Conservation (phyloP, 2,797 vertebrate genomes). For the Chelmon rostratus region DNA sequence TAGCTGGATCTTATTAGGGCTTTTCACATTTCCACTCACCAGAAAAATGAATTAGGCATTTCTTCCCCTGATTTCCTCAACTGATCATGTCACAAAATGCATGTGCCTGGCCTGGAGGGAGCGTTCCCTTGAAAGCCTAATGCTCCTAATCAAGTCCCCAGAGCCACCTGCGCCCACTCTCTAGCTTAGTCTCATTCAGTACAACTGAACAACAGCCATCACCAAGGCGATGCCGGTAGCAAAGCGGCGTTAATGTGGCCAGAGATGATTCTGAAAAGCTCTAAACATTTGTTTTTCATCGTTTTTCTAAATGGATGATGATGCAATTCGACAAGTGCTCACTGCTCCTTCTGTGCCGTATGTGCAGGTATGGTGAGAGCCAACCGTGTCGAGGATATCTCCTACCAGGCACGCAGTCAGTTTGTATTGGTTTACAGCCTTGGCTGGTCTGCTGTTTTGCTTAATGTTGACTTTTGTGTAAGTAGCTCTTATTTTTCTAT, state of each 20-base stretch:
- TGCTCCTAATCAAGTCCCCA: constrained; percentile 71
- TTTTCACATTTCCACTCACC: constrained; percentile 54
- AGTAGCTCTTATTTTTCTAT: constrained; percentile 14
- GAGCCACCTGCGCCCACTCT: constrained; percentile 62
- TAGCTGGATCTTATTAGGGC: constrained; percentile 49
- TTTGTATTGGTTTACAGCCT: constrained; percentile 35
- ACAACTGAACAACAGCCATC: constrained; percentile 43
- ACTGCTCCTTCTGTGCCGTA: constrained; percentile 21
- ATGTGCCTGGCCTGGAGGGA: constrained; percentile 47
- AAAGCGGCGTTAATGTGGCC: constrained; percentile 9
- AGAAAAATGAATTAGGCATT: constrained; percentile 51
- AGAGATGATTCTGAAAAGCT: constrained; percentile 35
- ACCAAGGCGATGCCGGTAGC: constrained; percentile 17
- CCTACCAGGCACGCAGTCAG: constrained; percentile 8
- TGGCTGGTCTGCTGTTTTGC: constrained; percentile 14
- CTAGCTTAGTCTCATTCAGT: constrained; percentile 21
- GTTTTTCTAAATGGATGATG: constrained; percentile 47
- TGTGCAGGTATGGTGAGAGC: constrained; percentile 36
- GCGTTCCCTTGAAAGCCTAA: constrained; percentile 64
- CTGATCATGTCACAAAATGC: constrained; percentile 57
- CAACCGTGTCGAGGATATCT: constrained; percentile 33
- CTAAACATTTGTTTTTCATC: constrained; percentile 40
- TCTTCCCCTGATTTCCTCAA: constrained; percentile 48
- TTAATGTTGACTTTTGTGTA: constrained; percentile 38
- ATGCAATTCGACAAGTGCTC: constrained; percentile 27